Conservation (phyloP, 2,113 vertebrate species). For the Bathybates hornii region DNA sequence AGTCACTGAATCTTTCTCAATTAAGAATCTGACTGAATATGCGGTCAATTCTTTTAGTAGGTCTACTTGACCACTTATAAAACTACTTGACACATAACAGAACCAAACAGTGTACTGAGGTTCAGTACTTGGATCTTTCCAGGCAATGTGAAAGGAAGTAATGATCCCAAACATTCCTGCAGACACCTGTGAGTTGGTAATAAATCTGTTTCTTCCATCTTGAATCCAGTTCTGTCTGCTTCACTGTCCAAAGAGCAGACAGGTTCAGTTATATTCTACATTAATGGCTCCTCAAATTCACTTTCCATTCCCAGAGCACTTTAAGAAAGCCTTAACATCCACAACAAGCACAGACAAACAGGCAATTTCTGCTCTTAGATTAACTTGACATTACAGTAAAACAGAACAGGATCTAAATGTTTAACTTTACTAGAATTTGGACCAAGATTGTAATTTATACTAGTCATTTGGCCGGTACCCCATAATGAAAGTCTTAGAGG, state of each 20-base stretch:
- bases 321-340: not conserved
- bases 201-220: constrained; percentile 15
- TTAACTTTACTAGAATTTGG: constrained; percentile 53
- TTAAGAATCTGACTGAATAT: not conserved
- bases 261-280: constrained; percentile 17
- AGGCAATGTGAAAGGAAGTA: not conserved
- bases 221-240: not conserved
- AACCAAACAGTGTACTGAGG: not conserved
- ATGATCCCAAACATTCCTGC: not conserved
- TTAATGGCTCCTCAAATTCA: constrained; percentile 14
- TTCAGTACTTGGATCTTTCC: not conserved
- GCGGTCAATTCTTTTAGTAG: not conserved
- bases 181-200: not conserved
- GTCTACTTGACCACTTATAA: not conserved
- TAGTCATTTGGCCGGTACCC: constrained; percentile 28
- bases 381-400: constrained; percentile 19
- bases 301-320: not conserved
- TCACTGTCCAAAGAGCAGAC: not conserved
- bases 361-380: not conserved
- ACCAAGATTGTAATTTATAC: constrained; percentile 59
- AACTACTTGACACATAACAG: not conserved
- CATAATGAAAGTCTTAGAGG: constrained; percentile 64
- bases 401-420: constrained; percentile 31
- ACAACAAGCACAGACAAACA: constrained; percentile 11
- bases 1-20: not conserved